Evolutionary conservation across 2,113 vertebrate genomes (phyloP).

Genomic region (Aptenodytes patagonicus): DNA sequence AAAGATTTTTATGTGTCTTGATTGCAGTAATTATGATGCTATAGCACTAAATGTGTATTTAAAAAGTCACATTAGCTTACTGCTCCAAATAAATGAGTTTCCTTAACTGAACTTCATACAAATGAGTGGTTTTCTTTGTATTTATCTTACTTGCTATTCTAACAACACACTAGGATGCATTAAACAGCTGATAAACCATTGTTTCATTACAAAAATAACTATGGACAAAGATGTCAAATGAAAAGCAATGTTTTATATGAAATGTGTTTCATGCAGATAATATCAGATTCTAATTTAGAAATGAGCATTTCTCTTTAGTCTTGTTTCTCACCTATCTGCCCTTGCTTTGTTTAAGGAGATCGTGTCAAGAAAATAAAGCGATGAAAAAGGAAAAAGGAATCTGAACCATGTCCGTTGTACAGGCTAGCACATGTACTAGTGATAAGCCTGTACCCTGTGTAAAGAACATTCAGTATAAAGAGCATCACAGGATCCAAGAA

Average conservation of each 20-base stretch:
- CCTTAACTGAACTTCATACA: constrained; percentile 49
- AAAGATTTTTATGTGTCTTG: constrained; percentile 70
- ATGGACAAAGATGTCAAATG: not conserved
- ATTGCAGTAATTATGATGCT: constrained; percentile 68
- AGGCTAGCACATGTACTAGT: not conserved
- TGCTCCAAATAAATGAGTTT: constrained; percentile 40
- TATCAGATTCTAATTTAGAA: not conserved
- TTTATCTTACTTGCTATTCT: constrained; percentile 39
- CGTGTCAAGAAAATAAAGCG: not conserved
- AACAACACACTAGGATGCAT: constrained; percentile 32
- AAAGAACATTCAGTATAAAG: not conserved
- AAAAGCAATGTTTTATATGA: not conserved
- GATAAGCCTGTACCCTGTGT: not conserved
- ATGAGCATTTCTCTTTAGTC: not conserved
- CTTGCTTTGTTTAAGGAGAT: not conserved
- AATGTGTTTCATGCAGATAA: not conserved
- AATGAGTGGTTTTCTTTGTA: constrained; percentile 30
- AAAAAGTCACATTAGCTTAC: constrained; percentile 50
- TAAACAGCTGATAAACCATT: constrained; percentile 17
- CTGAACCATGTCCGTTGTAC: not conserved
- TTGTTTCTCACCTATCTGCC: not conserved
- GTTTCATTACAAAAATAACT: too few species aligned
- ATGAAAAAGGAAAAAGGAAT: not conserved
- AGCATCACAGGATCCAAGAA: not conserved
- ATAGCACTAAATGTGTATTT: constrained; percentile 55